Evolutionary conservation across 2,113 vertebrate genomes (phyloP).

Genomic region (Notarius quadriscutis): DNA sequence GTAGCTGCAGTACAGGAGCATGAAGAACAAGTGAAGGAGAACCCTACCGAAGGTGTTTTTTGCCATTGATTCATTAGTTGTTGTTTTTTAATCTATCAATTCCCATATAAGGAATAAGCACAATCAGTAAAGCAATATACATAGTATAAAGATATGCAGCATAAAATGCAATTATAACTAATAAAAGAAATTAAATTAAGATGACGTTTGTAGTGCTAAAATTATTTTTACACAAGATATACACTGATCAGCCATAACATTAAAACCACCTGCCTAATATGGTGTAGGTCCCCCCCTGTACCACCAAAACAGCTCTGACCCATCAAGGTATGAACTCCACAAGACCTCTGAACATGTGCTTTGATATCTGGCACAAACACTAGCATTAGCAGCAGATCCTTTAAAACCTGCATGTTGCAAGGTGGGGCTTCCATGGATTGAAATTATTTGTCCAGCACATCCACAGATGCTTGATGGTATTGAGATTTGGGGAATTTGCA

Average conservation of each 20-base stretch:
- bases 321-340: no score
- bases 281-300: no score
- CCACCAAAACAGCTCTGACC: no score
- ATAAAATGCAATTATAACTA: neutral
- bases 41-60: slow-evolving; percentile 84
- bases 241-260: no score
- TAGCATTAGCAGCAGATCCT: no score
- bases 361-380: no score
- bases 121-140: neutral
- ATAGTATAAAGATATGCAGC: neutral
- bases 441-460: no score
- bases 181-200: neutral
- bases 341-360: no score
- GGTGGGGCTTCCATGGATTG: no score
- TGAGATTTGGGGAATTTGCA: no score
- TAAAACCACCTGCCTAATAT: neutral
- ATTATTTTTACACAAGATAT: neutral
- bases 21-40: slow-evolving; percentile 93
- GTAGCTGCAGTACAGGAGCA: slow-evolving; percentile 92
- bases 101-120: neutral
- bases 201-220: neutral
- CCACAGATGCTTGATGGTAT: no score
- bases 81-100: neutral
- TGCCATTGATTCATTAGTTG: neutral
- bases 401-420: no score